Evolutionary conservation across 1,140 invertebrate species (phyloP).

Genomic region (Microplitis mediator): DNA sequence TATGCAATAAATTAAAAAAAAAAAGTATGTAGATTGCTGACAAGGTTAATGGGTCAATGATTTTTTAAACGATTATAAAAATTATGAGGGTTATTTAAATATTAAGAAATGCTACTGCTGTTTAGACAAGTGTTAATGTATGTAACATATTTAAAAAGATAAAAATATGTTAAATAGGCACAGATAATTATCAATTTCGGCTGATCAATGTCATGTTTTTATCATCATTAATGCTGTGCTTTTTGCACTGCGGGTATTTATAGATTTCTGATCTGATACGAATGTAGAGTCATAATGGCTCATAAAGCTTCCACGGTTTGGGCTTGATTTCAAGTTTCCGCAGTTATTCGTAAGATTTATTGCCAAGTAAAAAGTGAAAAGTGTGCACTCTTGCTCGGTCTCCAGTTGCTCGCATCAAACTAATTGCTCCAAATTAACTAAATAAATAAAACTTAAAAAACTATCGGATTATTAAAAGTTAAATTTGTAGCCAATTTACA

Average conservation of each 20-base stretch:
- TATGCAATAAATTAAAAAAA: no score
- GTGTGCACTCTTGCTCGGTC: neutral
- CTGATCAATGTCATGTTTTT: neutral
- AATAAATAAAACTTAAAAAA: neutral
- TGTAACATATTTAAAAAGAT: neutral
- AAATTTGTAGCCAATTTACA: neutral
- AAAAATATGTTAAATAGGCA: neutral
- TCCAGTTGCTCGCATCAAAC: neutral
- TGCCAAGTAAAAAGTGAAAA: neutral
- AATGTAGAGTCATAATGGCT: neutral
- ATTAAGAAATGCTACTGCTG: neutral
- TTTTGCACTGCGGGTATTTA: neutral
- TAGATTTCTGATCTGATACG: neutral
- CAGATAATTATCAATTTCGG: neutral
- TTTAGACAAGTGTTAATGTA: neutral
- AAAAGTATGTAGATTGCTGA: no score
- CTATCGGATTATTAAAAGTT: neutral
- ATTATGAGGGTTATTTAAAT: no score
- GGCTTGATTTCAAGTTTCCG: conserved; percentile 22
- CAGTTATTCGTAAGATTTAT: conserved; percentile 20
- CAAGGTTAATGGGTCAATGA: no score
- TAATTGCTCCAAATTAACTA: neutral
- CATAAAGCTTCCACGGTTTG: conserved; percentile 19
- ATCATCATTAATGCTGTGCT: neutral
- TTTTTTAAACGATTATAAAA: no score